A percentile compares a stretch with the other conserved stretches of the same genome.
Conservation (phyloP, 2,797 vertebrate species). For the Microchirus variegatus region DNA sequence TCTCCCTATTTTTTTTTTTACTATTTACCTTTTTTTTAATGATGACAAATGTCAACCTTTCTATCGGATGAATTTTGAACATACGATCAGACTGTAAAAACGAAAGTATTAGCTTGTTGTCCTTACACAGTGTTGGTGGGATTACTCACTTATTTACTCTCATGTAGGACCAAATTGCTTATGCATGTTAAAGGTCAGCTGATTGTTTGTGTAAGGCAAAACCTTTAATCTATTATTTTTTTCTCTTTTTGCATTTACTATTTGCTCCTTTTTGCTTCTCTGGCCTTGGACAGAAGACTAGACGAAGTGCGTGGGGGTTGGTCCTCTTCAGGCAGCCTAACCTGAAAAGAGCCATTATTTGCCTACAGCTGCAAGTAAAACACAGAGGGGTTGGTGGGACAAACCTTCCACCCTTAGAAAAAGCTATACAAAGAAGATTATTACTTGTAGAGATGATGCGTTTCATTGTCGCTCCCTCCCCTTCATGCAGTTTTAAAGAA, state of each 20-base stretch:
- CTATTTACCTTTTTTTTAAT: no score
- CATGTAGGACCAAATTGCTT: background rate
- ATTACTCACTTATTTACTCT: background rate
- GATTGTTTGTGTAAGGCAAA: background rate
- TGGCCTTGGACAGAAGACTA: slow-evolving; percentile 18
- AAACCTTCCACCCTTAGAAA: slow-evolving; percentile 20
- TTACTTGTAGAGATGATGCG: slow-evolving; percentile 12
- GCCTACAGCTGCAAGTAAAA: slow-evolving; percentile 19
- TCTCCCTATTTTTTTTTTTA: no score
- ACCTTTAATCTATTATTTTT: background rate
- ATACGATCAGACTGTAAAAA: no score
- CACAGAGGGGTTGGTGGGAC: slow-evolving; percentile 21
- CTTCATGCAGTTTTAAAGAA: slow-evolving; percentile 15
- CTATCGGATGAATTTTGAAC: no score
- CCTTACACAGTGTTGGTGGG: no score
- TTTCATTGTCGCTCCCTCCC: slow-evolving; percentile 2
- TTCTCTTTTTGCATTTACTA: background rate
- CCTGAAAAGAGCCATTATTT: slow-evolving; percentile 67
- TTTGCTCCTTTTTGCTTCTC: slow-evolving; percentile 12
- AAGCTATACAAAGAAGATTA: slow-evolving; percentile 10
- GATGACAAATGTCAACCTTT: no score
- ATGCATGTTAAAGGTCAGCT: background rate
- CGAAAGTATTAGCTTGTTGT: no score
- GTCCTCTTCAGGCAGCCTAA: slow-evolving; percentile 18
- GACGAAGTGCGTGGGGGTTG: slow-evolving; percentile 22